A percentile compares a stretch with the other conserved stretches of the same genome.
Conservation (phyloP, 1,140 invertebrate species). For the Drosophila santomea region DNA sequence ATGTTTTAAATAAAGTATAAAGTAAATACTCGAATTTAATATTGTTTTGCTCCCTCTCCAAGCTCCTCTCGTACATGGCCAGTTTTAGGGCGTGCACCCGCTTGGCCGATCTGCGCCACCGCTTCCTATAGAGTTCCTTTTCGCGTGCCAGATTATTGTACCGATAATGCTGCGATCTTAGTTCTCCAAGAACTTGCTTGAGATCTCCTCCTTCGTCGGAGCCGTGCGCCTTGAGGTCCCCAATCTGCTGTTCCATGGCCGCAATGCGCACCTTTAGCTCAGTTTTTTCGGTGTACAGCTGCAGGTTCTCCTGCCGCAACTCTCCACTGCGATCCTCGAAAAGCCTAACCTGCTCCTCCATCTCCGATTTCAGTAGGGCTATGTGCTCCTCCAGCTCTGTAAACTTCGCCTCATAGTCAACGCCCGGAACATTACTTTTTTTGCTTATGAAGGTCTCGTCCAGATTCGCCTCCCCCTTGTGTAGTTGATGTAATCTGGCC, state of each 20-base stretch:
- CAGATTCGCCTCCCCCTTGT: background rate
- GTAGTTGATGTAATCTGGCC: background rate
- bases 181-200: conserved; percentile 48
- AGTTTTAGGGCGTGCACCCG: conserved; percentile 57
- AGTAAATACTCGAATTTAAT: conserved; percentile 13
- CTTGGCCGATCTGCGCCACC: conserved; percentile 48
- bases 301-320: conserved; percentile 53
- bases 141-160: conserved; percentile 45
- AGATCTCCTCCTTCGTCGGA: conserved; percentile 26
- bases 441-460: background rate
- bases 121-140: conserved; percentile 69
- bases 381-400: conserved; percentile 58
- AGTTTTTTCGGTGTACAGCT: conserved; percentile 44
- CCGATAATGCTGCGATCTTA: conserved; percentile 50
- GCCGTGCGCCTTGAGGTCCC: conserved; percentile 7
- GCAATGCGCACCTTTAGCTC: conserved; percentile 48
- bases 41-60: background rate
- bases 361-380: conserved; percentile 30
- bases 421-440: background rate
- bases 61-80: conserved; percentile 42
- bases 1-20: too few relatives aligned
- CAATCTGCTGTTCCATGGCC: conserved; percentile 57
- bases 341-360: conserved; percentile 41
- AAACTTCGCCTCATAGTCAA: conserved; percentile 47
- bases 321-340: conserved; percentile 47